A percentile compares a stretch with the other conserved stretches of the same genome.
phyloP scores from a whole-genome alignment of 2,888 invertebrate species.

The Tortrix viridana region DNA sequence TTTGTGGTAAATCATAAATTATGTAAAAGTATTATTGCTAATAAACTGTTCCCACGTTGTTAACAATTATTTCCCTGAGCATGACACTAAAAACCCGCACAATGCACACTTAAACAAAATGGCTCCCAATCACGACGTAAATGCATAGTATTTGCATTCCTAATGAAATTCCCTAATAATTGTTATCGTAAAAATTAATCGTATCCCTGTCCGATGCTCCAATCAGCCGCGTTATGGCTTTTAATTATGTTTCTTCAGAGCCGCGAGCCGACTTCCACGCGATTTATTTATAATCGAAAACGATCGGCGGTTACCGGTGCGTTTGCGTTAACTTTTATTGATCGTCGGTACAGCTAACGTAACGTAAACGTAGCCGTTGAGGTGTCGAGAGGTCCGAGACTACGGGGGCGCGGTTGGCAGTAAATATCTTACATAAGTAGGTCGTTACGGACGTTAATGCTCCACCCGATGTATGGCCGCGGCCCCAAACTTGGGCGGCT shows the following conservation, averaged over 20 bases:
- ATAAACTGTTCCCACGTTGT: conserved; percentile 3
- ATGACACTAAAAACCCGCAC: conserved; percentile 30
- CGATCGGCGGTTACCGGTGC: conserved; percentile 39
- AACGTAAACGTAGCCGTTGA: conserved; percentile 48
- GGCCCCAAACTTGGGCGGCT: conserved; percentile 42
- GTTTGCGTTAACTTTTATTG: conserved; percentile 42
- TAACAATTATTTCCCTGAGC: conserved; percentile 2
- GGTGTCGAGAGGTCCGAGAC: conserved; percentile 42
- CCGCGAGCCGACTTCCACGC: conserved; percentile 41
- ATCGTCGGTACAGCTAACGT: conserved; percentile 37
- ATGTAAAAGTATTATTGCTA: conserved; percentile 4
- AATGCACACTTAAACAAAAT: conserved; percentile 33
- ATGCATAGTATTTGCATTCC: conserved; percentile 56
- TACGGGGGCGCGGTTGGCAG: conserved; percentile 42
- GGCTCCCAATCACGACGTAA: conserved; percentile 39
- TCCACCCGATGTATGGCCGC: conserved; percentile 46
- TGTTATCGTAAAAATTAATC: conserved; percentile 56
- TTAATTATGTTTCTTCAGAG: conserved; percentile 53
- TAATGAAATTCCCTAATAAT: conserved; percentile 58
- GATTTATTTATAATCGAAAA: conserved; percentile 44
- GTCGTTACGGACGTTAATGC: conserved; percentile 46
- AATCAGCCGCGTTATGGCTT: conserved; percentile 54
- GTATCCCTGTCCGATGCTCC: conserved; percentile 52
- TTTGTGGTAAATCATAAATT: not conserved
- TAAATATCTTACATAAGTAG: conserved; percentile 50